Evolutionary conservation across 2,113 vertebrate genomes (phyloP), one percentile per base, ranked within the genome.

Genomic region (Telmatochromis bifrenatus): DNA sequence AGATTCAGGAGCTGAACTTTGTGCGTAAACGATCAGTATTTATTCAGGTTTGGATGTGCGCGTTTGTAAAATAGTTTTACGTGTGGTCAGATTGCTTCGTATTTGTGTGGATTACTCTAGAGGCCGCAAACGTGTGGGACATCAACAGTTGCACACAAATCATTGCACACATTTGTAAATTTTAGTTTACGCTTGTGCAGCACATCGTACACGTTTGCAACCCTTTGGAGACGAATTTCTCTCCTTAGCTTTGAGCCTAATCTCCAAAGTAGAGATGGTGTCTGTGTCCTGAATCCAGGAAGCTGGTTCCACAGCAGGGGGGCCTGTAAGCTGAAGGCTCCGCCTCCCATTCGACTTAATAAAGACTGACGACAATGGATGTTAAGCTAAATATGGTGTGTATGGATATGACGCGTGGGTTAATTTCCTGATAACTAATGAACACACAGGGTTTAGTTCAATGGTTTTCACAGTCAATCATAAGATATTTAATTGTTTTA

Each of bases 31-130:
- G 5, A 60, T 1, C 15, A 10, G 56, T 33, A 60, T 60, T 60
- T 60, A 33, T 33, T 6, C 28, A 60, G 56, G 15, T 6, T 60
- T 4, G 56, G 8, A 60, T 19, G 56, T 17, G 0, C 0, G 1
- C 3, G 1, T 6, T 60, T 60, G 28, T 10, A 60, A 33, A 60
- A 33, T 60, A 60, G 56, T 60, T 17, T 60, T 60, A 31, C 2
- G 2, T 31, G 56, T 60, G 56, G 26, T 31, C 56, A 60, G 7
- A 17, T 60, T 60, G 56, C 6, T 62, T 62, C 17, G 3, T n/a
- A 0, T 35, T 62, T 62, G 58, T 62, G 28, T 62, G 9, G 17
- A 65, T 65, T 35, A 65, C 0, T 19, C 17, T 62, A 60, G 56
- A 60, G 56, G 14, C 28, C 2, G 56, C 56, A 60, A 14, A 33